Evolutionary conservation across 2,113 vertebrate genomes (phyloP).

Genomic region (Lycocorax pyrrhopterus): DNA sequence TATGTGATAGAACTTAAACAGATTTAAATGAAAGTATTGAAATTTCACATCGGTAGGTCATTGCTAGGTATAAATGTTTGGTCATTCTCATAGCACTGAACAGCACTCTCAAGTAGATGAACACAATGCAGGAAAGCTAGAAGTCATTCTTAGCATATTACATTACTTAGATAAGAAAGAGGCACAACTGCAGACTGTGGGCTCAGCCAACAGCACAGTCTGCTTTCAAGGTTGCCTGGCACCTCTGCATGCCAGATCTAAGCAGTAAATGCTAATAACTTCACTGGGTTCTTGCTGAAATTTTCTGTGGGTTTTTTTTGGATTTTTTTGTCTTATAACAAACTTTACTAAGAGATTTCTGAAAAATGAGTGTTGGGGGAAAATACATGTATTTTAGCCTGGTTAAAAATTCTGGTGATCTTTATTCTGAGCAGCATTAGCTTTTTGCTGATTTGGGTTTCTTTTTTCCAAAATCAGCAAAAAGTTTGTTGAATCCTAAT

Average conservation of each 20-base stretch:
- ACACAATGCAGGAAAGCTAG: not conserved
- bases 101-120: not conserved
- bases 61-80: not conserved
- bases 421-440: not conserved
- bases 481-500: not conserved
- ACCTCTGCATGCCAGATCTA: not conserved
- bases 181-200: not conserved
- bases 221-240: slow-evolving; percentile 12
- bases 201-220: not conserved
- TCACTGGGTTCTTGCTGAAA: not conserved
- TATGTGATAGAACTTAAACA: not conserved
- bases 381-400: not conserved
- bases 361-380: not conserved
- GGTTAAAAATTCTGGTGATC: not conserved
- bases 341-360: not conserved
- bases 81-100: not conserved
- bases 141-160: not conserved
- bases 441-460: not conserved
- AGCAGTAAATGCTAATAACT: not conserved
- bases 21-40: not conserved
- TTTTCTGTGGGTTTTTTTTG: not conserved
- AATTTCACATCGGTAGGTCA: not conserved
- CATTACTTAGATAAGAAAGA: not conserved
- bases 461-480: not conserved
- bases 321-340: not conserved